Percentiles rank a stretch among this genome's conserved stretches.
These are phyloP conservation scores for Drosophila erecta DNA, from an alignment of 1,140 invertebrate genomes.

Conservation along the genomic window DNA sequence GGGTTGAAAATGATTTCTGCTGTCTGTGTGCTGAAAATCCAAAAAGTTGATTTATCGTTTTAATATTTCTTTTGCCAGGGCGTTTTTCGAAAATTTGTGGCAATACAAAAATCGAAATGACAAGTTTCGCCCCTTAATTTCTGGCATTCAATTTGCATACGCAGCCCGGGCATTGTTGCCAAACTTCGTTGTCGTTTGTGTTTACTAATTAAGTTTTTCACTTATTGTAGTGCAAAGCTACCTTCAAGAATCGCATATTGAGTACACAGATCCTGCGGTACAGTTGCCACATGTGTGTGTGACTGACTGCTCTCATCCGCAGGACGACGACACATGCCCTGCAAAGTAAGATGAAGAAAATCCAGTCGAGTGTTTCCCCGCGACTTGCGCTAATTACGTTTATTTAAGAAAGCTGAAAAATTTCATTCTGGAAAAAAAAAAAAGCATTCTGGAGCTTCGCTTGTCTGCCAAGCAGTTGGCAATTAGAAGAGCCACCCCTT, in stretches of 20 bases:
- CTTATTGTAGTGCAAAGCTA: background rate
- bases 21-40: conserved; percentile 53
- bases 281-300: conserved; percentile 8
- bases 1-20: conserved; percentile 63
- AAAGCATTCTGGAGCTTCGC: background rate
- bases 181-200: conserved; percentile 27
- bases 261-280: background rate
- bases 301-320: background rate
- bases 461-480: conserved; percentile 67
- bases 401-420: conserved; percentile 78
- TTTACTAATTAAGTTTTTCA: conserved; percentile 25
- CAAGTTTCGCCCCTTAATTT: conserved; percentile 37
- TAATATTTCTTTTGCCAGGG: conserved; percentile 64
- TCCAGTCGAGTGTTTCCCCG: background rate
- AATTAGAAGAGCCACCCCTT: conserved; percentile 57
- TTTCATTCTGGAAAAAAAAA: background rate
- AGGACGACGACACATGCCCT: background rate
- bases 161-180: conserved; percentile 23
- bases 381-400: conserved; percentile 71
- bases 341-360: background rate
- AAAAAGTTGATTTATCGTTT: conserved; percentile 80
- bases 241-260: background rate
- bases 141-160: conserved; percentile 25
- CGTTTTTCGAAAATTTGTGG: conserved; percentile 11
- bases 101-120: conserved; percentile 65